A percentile compares a stretch with the other conserved stretches of the same genome.
phyloP scores from a whole-genome alignment of 2,797 vertebrate species.

The Lateolabrax maculatus region DNA sequence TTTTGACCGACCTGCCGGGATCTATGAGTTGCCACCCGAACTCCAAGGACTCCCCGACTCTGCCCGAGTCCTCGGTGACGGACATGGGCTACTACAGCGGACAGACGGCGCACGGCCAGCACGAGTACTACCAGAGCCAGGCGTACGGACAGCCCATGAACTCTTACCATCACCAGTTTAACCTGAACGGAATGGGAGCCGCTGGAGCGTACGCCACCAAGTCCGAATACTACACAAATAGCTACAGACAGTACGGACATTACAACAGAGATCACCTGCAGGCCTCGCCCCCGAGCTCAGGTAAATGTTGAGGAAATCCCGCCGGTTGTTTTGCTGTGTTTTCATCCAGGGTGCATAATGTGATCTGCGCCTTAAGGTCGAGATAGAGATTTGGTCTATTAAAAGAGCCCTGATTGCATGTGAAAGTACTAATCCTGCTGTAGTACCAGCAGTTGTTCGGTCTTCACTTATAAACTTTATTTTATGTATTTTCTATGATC shows the following conservation, averaged over 20 bases:
- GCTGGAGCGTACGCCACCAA: slow-evolving; percentile 93
- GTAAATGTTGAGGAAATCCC: slow-evolving; percentile 78
- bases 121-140: slow-evolving; percentile 93
- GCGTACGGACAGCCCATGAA: slow-evolving; percentile 91
- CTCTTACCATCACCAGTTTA: slow-evolving; percentile 93
- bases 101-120: slow-evolving; percentile 87
- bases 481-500: neutral
- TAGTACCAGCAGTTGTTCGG: accelerated
- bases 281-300: slow-evolving; percentile 92
- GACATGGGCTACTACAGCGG: slow-evolving; percentile 97
- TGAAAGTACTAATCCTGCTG: neutral
- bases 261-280: slow-evolving; percentile 95
- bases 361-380: neutral
- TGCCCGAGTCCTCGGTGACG: slow-evolving; percentile 96
- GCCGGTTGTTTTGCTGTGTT: neutral
- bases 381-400: neutral
- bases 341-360: neutral
- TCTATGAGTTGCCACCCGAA: slow-evolving; percentile 96
- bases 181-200: slow-evolving; percentile 91
- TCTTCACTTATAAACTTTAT: neutral
- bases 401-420: neutral
- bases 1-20: slow-evolving; percentile 95
- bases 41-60: slow-evolving; percentile 97
- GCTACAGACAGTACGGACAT: slow-evolving; percentile 94
- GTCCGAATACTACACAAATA: slow-evolving; percentile 94